Conservation (phyloP, 2,113 vertebrate genomes). For the Mustela lutreola region DNA sequence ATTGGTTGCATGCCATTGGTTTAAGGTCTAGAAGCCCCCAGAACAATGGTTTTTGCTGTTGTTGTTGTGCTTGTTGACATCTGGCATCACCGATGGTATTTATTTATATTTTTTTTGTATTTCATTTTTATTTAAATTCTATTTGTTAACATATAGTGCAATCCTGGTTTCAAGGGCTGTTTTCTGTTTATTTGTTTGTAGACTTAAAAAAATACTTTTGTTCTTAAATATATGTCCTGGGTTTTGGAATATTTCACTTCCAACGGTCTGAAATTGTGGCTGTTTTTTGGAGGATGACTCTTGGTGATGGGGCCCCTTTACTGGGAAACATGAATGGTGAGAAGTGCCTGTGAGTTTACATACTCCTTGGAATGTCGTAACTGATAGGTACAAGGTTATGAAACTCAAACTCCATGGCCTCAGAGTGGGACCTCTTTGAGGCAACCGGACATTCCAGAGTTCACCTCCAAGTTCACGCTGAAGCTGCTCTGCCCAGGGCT, state of each 20-base stretch:
- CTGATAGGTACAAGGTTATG: background rate
- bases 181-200: background rate
- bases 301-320: background rate
- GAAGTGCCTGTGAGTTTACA: background rate
- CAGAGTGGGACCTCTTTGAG: background rate
- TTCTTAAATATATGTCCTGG: background rate
- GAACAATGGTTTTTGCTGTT: background rate
- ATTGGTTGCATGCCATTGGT: background rate
- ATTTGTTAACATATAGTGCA: background rate
- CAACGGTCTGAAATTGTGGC: background rate
- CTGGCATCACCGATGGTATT: background rate
- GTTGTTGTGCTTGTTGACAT: background rate
- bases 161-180: background rate
- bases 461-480: background rate
- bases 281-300: background rate
- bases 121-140: background rate
- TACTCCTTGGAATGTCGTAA: background rate
- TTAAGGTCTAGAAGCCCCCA: background rate
- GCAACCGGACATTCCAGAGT: background rate
- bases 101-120: background rate
- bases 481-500: background rate
- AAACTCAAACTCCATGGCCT: background rate
- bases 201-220: background rate
- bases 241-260: background rate
- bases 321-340: background rate